Evolutionary conservation across 2,888 invertebrate genomes (phyloP), one percentile per base, ranked within the genome.

Genomic region (Dorcus parallelipipedus): DNA sequence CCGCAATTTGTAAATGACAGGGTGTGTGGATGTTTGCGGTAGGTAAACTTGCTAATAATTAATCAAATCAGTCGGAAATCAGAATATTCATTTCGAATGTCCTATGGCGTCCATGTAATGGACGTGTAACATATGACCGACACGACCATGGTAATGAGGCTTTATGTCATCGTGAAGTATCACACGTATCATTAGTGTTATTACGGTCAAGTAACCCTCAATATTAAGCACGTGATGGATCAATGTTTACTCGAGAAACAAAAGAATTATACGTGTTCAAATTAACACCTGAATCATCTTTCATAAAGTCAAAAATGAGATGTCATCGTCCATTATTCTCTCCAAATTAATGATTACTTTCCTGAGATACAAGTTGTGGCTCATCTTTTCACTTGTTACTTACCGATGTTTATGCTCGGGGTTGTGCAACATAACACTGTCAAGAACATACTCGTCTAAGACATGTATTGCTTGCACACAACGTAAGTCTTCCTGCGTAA

Each of bases 21-120:
- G 45, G 45, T 45, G 45, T 45, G 23, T 45, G 45, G 9, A 23
- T 45, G 45, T 45, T 45, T 45, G 45, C 45, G 45, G 45, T 45
- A 45, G 45, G 45, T 45, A 45, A 45, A 45, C 45, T 45, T 45
- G 45, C 45, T 45, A 45, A 45, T 45, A 45, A 45, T 45, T 45
- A 45, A 45, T 45, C 45, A 45, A 45, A 45, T 45, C 14, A 23
- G 45, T 20, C 45, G 23, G 45, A 45, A 45, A 45, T 45, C 45
- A 45, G 45, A 45, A 45, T 45, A 45, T 45, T 45, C 45, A 45
- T 45, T 10, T 45, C 20, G 23, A 45, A 45, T 45, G 45, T 45
- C 14, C 45, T 20, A 23, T 45, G 20, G 23, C n/a, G 45, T 45
- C 45, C 45, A 20, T 33, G 26, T 45, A 45, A 45, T 45, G 45